Percentiles rank a stretch among this genome's conserved stretches.
Conservation (phyloP, 2,888 invertebrate species). For the Rhabditoides inermis region DNA sequence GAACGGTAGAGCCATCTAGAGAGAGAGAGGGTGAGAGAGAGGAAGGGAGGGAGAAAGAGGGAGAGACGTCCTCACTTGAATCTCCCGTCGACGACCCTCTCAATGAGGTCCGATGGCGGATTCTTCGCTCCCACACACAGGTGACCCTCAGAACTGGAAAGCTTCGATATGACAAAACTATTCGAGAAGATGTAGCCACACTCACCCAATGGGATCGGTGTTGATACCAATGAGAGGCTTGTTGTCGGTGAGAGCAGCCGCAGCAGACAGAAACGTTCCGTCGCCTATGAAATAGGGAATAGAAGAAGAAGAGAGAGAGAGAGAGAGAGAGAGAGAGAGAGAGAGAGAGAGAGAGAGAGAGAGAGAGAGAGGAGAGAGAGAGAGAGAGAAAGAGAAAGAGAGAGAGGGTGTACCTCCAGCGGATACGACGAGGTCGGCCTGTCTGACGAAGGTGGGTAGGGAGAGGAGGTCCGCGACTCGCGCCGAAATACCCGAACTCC, state of each 20-base stretch:
- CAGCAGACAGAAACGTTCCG: slow-evolving; percentile 49
- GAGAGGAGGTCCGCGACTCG: too few species aligned
- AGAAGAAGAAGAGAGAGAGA: background rate
- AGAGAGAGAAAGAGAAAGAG: background rate
- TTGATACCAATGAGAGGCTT: slow-evolving; percentile 50
- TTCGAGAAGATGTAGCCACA: background rate
- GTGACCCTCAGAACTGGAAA: slow-evolving; percentile 44
- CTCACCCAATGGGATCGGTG: slow-evolving; percentile 44
- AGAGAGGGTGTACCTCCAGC: background rate
- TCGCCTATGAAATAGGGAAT: slow-evolving; percentile 24
- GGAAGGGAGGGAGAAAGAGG: too few species aligned
- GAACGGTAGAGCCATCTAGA: slow-evolving; percentile 74
- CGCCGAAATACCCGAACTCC: too few species aligned
- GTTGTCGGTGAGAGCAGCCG: slow-evolving; percentile 31
- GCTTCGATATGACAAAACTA: background rate
- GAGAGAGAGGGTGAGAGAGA: too few species aligned
- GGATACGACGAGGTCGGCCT: background rate
- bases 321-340: background rate
- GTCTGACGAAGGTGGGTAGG: background rate
- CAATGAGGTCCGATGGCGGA: slow-evolving; percentile 35
- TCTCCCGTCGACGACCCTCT: slow-evolving; percentile 62
- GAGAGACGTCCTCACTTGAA: too few species aligned
- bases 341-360: slow-evolving; percentile 1
- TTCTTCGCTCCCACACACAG: slow-evolving; percentile 46
- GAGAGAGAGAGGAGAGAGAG: background rate